Percentiles rank a stretch among this genome's conserved stretches.
phyloP scores from a whole-genome alignment of 2,113 vertebrate genomes.

The Rostratula benghalensis region DNA sequence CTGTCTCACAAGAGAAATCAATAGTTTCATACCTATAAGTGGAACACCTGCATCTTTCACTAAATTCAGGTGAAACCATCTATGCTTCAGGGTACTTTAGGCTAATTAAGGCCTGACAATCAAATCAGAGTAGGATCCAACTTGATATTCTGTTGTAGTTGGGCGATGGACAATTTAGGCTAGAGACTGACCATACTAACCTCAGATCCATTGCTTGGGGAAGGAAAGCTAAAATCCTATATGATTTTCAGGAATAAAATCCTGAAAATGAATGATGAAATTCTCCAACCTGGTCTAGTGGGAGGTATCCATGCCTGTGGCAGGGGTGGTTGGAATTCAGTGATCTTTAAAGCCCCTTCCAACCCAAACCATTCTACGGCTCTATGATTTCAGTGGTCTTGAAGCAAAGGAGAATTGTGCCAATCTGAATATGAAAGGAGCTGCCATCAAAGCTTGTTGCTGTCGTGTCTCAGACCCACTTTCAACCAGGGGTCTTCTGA shows the following conservation, averaged over 20 bases:
- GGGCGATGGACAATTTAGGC: not conserved
- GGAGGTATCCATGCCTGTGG: too few relatives aligned
- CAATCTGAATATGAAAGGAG: not conserved
- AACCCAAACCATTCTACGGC: too few relatives aligned
- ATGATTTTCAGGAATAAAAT: not conserved
- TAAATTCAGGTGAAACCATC: not conserved
- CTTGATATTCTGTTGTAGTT: not conserved
- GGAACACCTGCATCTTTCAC: not conserved
- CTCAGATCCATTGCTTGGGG: not conserved
- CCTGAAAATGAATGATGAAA: too few relatives aligned
- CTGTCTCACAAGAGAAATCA: not conserved
- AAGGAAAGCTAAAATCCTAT: not conserved
- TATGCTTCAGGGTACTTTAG: not conserved
- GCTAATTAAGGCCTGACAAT: not conserved
- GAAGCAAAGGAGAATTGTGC: not conserved
- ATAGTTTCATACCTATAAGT: not conserved
- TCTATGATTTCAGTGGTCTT: not conserved
- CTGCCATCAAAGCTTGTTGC: not conserved
- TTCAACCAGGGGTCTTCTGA: not conserved
- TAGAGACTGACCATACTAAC: not conserved
- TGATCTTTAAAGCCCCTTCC: too few relatives aligned
- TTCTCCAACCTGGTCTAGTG: too few relatives aligned
- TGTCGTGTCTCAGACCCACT: not conserved
- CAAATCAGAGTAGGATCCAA: not conserved
- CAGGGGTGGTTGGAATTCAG: too few relatives aligned